Percentiles rank a stretch among this genome's conserved stretches.
Conservation (phyloP, 1,140 invertebrate species). For the Drosophila sechellia region DNA sequence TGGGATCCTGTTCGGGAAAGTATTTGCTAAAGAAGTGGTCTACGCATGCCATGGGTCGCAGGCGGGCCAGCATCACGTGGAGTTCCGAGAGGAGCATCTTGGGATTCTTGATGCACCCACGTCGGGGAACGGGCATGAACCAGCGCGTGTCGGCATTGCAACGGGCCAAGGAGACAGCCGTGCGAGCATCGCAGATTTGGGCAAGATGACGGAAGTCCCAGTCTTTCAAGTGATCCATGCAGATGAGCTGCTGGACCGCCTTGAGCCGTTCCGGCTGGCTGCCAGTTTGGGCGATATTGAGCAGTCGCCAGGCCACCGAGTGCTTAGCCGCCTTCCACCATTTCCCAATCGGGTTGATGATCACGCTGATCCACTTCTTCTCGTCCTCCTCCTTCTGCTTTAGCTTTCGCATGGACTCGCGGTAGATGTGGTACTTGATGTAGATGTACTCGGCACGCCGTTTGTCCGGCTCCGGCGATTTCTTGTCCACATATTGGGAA, state of each 20-base stretch:
- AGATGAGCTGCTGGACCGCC: conserved; percentile 84
- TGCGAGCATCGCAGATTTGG: conserved; percentile 88
- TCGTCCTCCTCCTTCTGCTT: conserved; percentile 79
- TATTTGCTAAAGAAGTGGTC: conserved; percentile 83
- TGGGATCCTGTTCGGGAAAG: conserved; percentile 70
- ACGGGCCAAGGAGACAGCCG: conserved; percentile 87
- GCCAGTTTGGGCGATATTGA: conserved; percentile 84
- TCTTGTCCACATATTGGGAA: conserved; percentile 67
- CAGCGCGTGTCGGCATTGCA: conserved; percentile 85
- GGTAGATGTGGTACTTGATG: conserved; percentile 84
- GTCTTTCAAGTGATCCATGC: conserved; percentile 84
- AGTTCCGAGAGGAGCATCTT: conserved; percentile 77
- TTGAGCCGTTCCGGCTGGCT: conserved; percentile 82
- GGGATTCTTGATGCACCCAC: conserved; percentile 78
- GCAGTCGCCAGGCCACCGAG: conserved; percentile 84
- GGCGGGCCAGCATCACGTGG: conserved; percentile 61
- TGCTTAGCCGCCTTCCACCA: conserved; percentile 85
- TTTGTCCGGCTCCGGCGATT: conserved; percentile 68
- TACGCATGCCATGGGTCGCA: conserved; percentile 70
- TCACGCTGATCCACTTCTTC: conserved; percentile 83
- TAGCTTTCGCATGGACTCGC: conserved; percentile 80
- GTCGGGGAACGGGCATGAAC: conserved; percentile 85
- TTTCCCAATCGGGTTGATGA: conserved; percentile 83
- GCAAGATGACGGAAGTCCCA: conserved; percentile 88
- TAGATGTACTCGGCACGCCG: conserved; percentile 83